A percentile compares a stretch with the other conserved stretches of the same genome.
Evolutionary conservation across 2,888 invertebrate genomes (phyloP).

Genomic region (Aspidapion aeneum): DNA sequence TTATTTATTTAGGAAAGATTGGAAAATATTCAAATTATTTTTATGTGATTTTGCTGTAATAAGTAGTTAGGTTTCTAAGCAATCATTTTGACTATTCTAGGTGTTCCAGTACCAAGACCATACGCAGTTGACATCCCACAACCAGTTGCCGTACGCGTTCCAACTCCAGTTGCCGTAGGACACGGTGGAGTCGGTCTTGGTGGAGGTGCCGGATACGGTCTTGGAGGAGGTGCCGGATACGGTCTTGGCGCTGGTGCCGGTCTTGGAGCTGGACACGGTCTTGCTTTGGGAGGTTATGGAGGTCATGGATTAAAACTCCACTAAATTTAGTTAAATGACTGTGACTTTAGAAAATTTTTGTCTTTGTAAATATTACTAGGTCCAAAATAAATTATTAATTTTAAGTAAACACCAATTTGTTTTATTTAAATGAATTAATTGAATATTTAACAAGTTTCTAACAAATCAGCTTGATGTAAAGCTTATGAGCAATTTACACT

Average conservation of each 20-base stretch:
- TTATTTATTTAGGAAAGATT: no score
- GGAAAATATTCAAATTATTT: no score
- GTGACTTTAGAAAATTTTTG: background rate
- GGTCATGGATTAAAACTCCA: constrained; percentile 1
- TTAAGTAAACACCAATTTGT: background rate
- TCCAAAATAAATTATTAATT: constrained; percentile 40
- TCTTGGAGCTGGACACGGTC: constrained; percentile 6
- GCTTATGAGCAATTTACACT: no score
- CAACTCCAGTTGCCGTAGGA: constrained; percentile 42
- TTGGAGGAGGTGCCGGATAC: constrained; percentile 2
- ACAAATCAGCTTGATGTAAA: no score
- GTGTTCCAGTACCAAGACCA: constrained; percentile 42
- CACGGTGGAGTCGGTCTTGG: constrained; percentile 27
- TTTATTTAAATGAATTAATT: no score
- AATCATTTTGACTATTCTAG: constrained; percentile 7
- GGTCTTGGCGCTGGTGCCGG: constrained; percentile 22
- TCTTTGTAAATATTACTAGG: constrained; percentile 2
- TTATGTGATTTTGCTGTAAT: no score
- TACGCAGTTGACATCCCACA: constrained; percentile 38
- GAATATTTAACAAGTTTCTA: no score
- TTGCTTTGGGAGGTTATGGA: background rate
- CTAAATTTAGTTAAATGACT: background rate
- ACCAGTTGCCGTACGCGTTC: constrained; percentile 39
- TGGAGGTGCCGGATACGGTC: constrained; percentile 10
- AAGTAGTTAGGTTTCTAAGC: no score